Evolutionary conservation across 2,888 invertebrate species (phyloP).

Genomic region (Physocephala rufipes): DNA sequence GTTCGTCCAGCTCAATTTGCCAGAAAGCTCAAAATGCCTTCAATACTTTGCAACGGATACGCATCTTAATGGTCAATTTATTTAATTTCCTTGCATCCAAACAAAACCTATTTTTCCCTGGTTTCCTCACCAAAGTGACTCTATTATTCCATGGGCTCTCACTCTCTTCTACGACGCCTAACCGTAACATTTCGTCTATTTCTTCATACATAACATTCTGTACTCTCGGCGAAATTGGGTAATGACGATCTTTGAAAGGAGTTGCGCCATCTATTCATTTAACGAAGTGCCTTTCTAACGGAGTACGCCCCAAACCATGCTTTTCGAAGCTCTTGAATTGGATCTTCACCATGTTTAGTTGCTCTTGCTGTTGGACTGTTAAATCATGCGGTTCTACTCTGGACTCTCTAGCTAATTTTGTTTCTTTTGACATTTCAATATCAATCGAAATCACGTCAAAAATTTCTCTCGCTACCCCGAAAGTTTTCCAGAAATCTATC

Average conservation of each 20-base stretch:
- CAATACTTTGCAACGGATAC: conserved; percentile 1
- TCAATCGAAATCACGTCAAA: too few species aligned
- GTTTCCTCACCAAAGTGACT: conserved; percentile 38
- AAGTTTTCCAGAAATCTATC: too few species aligned
- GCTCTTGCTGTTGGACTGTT: background rate
- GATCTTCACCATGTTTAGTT: background rate
- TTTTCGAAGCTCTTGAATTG: background rate
- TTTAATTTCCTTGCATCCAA: too few species aligned
- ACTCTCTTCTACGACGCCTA: conserved; percentile 51
- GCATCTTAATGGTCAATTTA: background rate
- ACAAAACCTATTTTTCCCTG: too few species aligned
- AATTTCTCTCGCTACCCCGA: too few species aligned
- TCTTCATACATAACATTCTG: background rate
- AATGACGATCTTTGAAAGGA: conserved; percentile 40
- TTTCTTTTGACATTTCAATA: too few species aligned
- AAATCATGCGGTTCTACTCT: background rate
- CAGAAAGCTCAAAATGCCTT: background rate
- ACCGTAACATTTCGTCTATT: too few species aligned
- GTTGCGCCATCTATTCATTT: conserved; percentile 33
- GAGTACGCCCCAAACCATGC: background rate
- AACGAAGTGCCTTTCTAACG: conserved; percentile 34
- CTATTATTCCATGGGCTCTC: conserved; percentile 51
- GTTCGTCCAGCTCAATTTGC: too few species aligned
- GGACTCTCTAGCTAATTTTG: too few species aligned
- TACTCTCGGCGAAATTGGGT: conserved; percentile 28